Evolutionary conservation across 2,797 vertebrate genomes (phyloP), one percentile per base, ranked within the genome.

Genomic region (Triplophysa bombifrons): DNA sequence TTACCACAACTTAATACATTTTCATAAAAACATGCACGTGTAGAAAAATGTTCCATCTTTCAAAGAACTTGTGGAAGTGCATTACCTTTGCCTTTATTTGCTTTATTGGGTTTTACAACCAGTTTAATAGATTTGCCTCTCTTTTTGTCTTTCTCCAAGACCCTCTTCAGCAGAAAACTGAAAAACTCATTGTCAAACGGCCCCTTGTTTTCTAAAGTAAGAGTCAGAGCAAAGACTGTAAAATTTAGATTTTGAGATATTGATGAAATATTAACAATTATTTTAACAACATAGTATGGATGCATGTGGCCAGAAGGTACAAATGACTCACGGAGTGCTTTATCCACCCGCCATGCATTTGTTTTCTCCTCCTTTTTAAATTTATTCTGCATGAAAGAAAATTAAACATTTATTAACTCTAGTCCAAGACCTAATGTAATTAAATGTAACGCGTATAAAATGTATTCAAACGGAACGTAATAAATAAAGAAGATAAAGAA

Each of bases 271-370:
- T 6, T 38, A 7, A 7, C 34, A 38, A 38, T 38, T 55, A 53
- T 16, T 63, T 51, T 63, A 58, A 46, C 38, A 77, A 50, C 13
- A 44, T 2, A 30, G 3, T 17, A 34, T 20, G 10, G 14, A 12
- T 55, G 50, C 9, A 22, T 53, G 17, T 55, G 41, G 1, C 19
- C 9, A 12, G 41, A 65, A 46, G 11, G 19, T 13, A 34, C 0
- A 69, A 53, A 10, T n/a, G 5, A 89, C 97, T 96, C 91, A 99
- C 98, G 95, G 86, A 98, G 97, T 78, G 98, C 97, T 93, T 99
- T 98, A 88, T 99, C 98, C 86, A 99, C 93, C 89, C 97, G 94
- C 97, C 97, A 98, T 60, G 94, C 87, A 86, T 97, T 98, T 64
- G 82, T 53, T 86, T 93, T 94, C 86, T 98, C 97, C 85, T 99